Base-by-base conservation (phyloP, 2,888 invertebrate species). In the Cacoxenus indagator region DNA sequence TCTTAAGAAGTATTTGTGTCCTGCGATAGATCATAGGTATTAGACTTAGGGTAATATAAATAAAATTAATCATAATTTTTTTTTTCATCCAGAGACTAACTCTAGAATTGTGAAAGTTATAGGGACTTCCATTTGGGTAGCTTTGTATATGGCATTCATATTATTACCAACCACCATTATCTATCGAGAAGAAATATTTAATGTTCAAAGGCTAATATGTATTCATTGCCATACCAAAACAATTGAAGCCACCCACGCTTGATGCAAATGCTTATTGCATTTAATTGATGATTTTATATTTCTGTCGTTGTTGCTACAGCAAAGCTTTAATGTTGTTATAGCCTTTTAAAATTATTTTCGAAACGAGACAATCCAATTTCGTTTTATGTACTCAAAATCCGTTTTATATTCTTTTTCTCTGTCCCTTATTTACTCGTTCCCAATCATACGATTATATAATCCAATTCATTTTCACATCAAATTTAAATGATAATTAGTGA, bases 401-500 rank as follows among this genome's bases (percentile, higher is more conserved):
- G 14, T 27, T 55, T 27, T 55, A 14, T 55, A 6, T 48, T 48
- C 17, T 4, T 48, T 48, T 17, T 55, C 27, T 57, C 29, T 57
- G 4, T 57, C 11, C 17, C 14, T 26, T 55, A 8, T 17, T 11
- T 29, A 17, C n/a, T n/a, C n/a, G n/a, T n/a, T 57, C 17, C n/a
- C 27, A 31, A 24, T 26, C 11, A 55, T 55, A 11, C 27, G 55
- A 55, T 55, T 55, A 27, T 14, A 45, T 62, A 62, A 62, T 62
- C 61, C 61, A 62, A 62, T 59, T 24, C 45, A 62, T 24, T 45
- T 62, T 14, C 61, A 22, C 71, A 76, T 77, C 75, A 78, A 82
- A 78, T 80, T 81, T 81, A 81, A 81, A 81, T 81, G 78, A 82
- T 81, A 81, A 81, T 82, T 81, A 81, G 81, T 75, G 75, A 78